These are phyloP conservation scores for Saccopteryx bilineata DNA, from an alignment of 2,113 vertebrate species.

Conservation along the genomic window DNA sequence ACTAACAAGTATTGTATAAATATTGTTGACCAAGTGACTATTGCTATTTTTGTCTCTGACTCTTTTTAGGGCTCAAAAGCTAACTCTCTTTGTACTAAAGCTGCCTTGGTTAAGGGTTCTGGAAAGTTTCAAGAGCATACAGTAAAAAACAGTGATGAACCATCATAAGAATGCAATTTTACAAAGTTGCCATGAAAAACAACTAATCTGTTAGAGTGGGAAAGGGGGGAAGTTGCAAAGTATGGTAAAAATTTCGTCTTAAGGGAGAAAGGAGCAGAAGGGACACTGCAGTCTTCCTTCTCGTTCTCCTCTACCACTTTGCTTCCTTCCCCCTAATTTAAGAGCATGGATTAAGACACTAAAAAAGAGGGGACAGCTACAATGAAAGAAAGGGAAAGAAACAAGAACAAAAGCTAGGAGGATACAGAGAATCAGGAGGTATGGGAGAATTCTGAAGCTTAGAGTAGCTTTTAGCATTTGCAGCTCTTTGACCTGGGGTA, in stretches of 20 bases:
- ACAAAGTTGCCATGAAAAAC: slow-evolving; percentile 22
- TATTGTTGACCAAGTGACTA: slow-evolving; percentile 25
- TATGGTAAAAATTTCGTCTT: neutral
- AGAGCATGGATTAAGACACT: neutral
- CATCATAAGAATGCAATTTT: slow-evolving; percentile 62
- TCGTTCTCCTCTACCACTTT: neutral
- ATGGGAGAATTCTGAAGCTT: neutral
- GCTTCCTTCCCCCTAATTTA: neutral
- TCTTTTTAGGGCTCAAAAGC: slow-evolving; percentile 9
- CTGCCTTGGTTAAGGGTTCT: slow-evolving; percentile 46
- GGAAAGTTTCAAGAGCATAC: slow-evolving; percentile 72
- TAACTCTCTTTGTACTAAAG: slow-evolving; percentile 45
- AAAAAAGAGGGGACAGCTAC: rapidly evolving
- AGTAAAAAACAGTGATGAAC: slow-evolving; percentile 62
- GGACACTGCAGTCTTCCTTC: neutral
- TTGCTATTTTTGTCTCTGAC: slow-evolving; percentile 61
- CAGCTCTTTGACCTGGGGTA: neutral
- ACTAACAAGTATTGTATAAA: slow-evolving; percentile 49
- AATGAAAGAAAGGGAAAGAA: neutral
- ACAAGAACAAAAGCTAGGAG: neutral
- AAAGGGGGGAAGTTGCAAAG: neutral
- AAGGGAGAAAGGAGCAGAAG: neutral
- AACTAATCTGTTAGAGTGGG: neutral
- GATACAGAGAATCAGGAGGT: neutral
- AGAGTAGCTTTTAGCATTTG: neutral